Conservation (phyloP, 1,140 invertebrate genomes). For the Elysia chlorotica region DNA sequence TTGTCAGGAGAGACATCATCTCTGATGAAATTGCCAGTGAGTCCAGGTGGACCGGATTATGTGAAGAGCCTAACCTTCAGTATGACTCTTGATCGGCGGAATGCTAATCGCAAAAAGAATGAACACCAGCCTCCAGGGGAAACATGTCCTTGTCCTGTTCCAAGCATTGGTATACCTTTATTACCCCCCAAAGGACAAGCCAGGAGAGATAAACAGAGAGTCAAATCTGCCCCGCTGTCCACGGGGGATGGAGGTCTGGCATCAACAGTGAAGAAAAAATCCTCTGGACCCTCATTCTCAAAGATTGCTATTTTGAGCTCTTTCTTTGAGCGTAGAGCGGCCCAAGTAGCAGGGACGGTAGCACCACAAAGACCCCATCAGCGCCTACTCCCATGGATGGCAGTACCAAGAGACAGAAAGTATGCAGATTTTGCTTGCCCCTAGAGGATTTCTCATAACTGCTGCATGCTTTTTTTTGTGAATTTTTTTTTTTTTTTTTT, state of each 20-base stretch:
- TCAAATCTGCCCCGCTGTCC: neutral
- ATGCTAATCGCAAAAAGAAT: conserved; percentile 14
- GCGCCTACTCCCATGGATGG: conserved; percentile 20
- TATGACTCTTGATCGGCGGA: conserved; percentile 49
- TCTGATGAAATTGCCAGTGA: too few species aligned
- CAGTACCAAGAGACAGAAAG: conserved; percentile 25
- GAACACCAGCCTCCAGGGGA: too few species aligned
- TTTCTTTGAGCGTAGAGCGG: conserved; percentile 55
- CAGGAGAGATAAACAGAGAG: neutral
- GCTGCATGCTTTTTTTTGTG: too few species aligned
- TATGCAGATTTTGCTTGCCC: neutral
- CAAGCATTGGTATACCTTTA: too few species aligned
- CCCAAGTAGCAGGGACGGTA: conserved; percentile 25
- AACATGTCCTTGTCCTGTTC: too few species aligned
- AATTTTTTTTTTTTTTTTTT: too few species aligned
- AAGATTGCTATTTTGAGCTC: conserved; percentile 55
- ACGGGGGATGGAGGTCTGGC: neutral
- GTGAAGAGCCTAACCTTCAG: conserved; percentile 48
- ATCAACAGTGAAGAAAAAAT: conserved; percentile 15
- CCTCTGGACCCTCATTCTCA: conserved; percentile 28
- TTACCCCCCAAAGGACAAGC: neutral
- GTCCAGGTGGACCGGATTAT: conserved; percentile 34
- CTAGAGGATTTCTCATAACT: too few species aligned
- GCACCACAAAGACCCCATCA: conserved; percentile 9
- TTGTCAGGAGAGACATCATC: conserved; percentile 23